Evolutionary conservation across 2,797 vertebrate species (phyloP).

Genomic region (Semaprochilodus insignis): DNA sequence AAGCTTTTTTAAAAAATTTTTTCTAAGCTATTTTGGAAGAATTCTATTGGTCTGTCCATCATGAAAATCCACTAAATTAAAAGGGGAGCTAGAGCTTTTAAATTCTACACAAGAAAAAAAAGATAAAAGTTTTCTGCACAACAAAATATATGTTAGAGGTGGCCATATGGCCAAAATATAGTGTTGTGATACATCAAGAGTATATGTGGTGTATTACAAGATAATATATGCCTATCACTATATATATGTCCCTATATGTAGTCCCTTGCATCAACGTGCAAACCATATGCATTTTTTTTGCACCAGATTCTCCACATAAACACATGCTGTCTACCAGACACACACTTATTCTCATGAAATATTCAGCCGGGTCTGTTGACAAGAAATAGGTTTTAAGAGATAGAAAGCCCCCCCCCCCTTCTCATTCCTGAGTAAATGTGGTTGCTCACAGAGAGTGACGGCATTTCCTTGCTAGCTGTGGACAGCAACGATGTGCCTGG

Average conservation of each 20-base stretch:
- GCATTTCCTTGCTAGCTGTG: slow-evolving; percentile 62
- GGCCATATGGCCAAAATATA: no score
- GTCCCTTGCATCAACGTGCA: background rate
- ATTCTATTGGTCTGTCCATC: no score
- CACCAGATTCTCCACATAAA: slow-evolving; percentile 67
- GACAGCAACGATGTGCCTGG: slow-evolving; percentile 46
- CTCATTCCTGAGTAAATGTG: slow-evolving; percentile 81
- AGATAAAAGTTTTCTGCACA: no score
- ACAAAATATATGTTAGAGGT: no score
- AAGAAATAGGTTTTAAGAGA: slow-evolving; percentile 90
- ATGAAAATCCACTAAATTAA: no score
- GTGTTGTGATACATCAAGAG: background rate
- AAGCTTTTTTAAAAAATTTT: no score
- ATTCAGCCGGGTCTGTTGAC: slow-evolving; percentile 87
- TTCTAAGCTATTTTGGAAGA: no score
- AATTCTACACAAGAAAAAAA: no score
- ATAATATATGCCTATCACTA: background rate
- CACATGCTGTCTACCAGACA: slow-evolving; percentile 66
- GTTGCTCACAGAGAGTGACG: slow-evolving; percentile 71
- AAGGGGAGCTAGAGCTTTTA: no score
- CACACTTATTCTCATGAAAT: slow-evolving; percentile 83
- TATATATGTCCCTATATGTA: slow-evolving; percentile 3
- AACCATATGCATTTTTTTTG: background rate
- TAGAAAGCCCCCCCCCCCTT: slow-evolving; percentile 77
- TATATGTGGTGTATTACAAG: background rate